Conservation (phyloP, 2,797 vertebrate genomes). For the Octomys mimax region DNA sequence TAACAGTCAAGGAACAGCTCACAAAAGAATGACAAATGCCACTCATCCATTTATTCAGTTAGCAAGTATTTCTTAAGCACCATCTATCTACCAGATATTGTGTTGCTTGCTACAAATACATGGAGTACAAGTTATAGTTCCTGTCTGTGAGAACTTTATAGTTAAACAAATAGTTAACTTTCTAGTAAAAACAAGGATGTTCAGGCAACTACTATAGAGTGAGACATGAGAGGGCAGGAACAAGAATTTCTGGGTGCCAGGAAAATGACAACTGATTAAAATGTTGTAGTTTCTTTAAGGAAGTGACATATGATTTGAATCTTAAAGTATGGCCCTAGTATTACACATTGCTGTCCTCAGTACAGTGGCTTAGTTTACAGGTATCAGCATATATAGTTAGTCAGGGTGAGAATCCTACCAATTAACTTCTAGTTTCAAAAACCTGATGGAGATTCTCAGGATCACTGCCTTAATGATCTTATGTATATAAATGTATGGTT, state of each 20-base stretch:
- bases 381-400: too few relatives aligned
- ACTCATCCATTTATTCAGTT: slow-evolving; percentile 18
- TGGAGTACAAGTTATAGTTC: not conserved
- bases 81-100: not conserved
- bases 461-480: too few relatives aligned
- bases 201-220: not conserved
- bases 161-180: not conserved
- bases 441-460: too few relatives aligned
- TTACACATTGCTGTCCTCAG: too few relatives aligned
- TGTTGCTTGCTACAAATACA: not conserved
- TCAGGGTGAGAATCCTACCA: too few relatives aligned
- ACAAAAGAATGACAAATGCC: not conserved
- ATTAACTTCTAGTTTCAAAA: too few relatives aligned
- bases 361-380: too few relatives aligned
- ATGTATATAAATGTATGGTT: too few relatives aligned
- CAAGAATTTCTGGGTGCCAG: not conserved
- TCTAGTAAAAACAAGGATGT: not conserved
- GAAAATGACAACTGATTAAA: not conserved
- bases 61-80: not conserved
- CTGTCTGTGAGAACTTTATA: not conserved
- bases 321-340: not conserved
- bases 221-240: not conserved
- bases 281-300: not conserved
- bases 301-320: not conserved
- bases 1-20: slow-evolving; percentile 4